Conservation (phyloP, 2,888 invertebrate species). For the Thymelicus lineola region DNA sequence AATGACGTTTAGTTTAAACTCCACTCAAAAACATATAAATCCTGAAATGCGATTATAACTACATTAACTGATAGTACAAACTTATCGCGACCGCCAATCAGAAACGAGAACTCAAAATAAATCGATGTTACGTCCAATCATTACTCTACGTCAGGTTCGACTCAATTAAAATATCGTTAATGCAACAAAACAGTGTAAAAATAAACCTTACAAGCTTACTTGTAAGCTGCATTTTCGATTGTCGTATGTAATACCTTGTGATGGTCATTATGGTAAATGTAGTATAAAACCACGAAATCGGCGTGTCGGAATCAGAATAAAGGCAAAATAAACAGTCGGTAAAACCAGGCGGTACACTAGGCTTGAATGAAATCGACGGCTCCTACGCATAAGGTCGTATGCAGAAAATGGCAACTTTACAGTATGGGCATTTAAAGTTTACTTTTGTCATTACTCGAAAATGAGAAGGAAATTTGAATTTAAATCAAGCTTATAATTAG, state of each 20-base stretch:
- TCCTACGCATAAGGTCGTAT: too few species aligned
- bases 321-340: conserved; percentile 81
- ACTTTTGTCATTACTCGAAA: too few species aligned
- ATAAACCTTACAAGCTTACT: conserved; percentile 56
- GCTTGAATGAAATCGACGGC: conserved; percentile 63
- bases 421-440: too few species aligned
- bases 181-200: conserved; percentile 63
- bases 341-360: conserved; percentile 63
- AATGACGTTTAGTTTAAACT: conserved; percentile 35
- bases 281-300: conserved; percentile 83
- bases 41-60: conserved; percentile 69
- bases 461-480: too few species aligned
- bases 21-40: conserved; percentile 36
- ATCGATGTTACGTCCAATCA: conserved; percentile 85
- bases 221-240: conserved; percentile 59
- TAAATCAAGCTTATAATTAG: too few species aligned
- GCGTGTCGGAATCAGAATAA: conserved; percentile 81
- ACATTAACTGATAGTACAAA: conserved; percentile 80
- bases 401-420: too few species aligned
- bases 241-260: conserved; percentile 64
- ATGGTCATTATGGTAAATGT: conserved; percentile 82
- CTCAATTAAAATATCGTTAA: conserved; percentile 86
- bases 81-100: conserved; percentile 84
- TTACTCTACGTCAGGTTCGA: conserved; percentile 84
- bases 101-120: conserved; percentile 83